phyloP scores from a whole-genome alignment of 2,888 invertebrate genomes.

The Chrysolina oricalcia region DNA sequence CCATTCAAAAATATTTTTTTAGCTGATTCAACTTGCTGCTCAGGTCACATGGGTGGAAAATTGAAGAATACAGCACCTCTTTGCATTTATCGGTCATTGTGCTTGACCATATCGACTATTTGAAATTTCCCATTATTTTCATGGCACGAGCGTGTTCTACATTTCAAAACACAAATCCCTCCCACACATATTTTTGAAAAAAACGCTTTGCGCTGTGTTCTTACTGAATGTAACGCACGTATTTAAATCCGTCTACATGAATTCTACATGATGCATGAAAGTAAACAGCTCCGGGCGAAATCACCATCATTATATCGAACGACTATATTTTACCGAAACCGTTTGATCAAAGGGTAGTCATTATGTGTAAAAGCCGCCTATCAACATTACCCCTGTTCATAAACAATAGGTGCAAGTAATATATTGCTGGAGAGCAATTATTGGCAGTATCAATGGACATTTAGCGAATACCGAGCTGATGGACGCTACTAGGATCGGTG shows the following conservation, averaged over 20 bases:
- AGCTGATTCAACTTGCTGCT: no score
- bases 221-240: neutral
- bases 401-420: constrained; percentile 2
- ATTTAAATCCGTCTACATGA: neutral
- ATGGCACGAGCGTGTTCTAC: neutral
- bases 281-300: neutral
- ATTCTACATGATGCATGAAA: neutral
- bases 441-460: neutral
- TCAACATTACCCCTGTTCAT: neutral
- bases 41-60: no score
- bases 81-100: no score
- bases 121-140: neutral
- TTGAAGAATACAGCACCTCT: no score
- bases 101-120: no score
- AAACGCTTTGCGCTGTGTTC: no score
- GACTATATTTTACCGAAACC: constrained; percentile 8
- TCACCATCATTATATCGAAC: constrained; percentile 5
- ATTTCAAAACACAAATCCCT: neutral
- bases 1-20: no score
- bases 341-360: constrained; percentile 11
- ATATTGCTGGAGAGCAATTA: neutral
- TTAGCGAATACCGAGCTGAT: neutral
- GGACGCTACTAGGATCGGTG: neutral
- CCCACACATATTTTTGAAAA: neutral
- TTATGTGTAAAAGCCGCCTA: constrained; percentile 10